Conservation (phyloP, 1,140 invertebrate genomes). For the Arctopsyche grandis region DNA sequence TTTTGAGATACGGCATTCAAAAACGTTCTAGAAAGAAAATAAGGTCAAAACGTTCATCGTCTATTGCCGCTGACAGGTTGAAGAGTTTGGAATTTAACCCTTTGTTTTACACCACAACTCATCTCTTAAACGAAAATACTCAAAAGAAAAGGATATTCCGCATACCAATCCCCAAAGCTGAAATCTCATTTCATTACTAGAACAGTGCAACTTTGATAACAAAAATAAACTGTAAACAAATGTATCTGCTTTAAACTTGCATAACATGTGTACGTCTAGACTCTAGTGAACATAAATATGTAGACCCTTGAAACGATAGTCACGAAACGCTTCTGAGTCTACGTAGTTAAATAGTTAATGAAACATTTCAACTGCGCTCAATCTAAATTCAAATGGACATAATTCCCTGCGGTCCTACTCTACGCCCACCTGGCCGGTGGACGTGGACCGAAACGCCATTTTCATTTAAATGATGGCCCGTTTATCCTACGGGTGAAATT, state of each 20-base stretch:
- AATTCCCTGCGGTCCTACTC: background rate
- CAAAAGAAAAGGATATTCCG: slow-evolving; percentile 13
- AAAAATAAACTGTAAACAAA: no score
- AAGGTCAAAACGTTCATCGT: background rate
- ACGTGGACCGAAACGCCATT: slow-evolving; percentile 7
- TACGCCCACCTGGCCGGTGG: slow-evolving; percentile 15
- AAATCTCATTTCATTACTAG: no score
- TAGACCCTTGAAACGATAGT: no score
- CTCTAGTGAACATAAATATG: no score
- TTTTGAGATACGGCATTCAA: background rate
- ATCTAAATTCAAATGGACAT: slow-evolving; percentile 33
- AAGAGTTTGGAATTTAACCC: background rate
- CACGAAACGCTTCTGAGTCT: background rate
- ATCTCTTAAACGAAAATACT: slow-evolving; percentile 8
- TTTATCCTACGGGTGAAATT: background rate
- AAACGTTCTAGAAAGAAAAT: background rate
- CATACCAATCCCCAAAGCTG: background rate
- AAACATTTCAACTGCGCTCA: slow-evolving; percentile 10
- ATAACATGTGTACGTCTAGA: no score
- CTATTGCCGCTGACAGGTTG: background rate
- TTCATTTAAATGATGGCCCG: slow-evolving; percentile 25
- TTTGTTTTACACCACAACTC: background rate
- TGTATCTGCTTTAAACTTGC: no score
- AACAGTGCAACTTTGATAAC: no score
- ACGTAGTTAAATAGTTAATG: slow-evolving; percentile 8